phyloP scores from a whole-genome alignment of 2,113 vertebrate species.

The Cyrtonyx montezumae region DNA sequence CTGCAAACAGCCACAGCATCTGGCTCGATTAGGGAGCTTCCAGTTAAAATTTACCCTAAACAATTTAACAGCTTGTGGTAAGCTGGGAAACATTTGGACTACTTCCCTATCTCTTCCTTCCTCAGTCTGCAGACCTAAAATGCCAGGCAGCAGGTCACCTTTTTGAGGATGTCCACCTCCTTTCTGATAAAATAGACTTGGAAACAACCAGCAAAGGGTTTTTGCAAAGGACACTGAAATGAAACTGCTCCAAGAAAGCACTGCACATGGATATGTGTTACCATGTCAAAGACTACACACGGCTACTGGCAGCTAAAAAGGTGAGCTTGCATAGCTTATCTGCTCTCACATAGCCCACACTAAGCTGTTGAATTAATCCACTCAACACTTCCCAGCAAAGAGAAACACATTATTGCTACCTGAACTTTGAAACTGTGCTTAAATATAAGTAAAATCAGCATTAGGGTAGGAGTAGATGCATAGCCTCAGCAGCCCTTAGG shows the following conservation, averaged over 20 bases:
- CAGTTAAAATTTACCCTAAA: constrained; percentile 61
- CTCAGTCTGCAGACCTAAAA: background rate
- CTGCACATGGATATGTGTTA: background rate
- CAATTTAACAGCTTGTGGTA: constrained; percentile 51
- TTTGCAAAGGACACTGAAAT: background rate
- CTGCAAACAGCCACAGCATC: constrained; percentile 27
- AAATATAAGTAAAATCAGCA: background rate
- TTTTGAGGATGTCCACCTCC: background rate
- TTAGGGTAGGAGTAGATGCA: background rate
- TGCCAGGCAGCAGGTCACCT: background rate
- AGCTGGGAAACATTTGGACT: constrained; percentile 44
- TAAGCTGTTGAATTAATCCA: background rate
- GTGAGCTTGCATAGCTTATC: background rate
- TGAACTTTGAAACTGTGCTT: background rate
- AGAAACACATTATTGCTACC: background rate
- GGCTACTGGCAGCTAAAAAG: background rate
- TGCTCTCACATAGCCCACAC: background rate
- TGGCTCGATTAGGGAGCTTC: constrained; percentile 41
- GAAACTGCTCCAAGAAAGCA: background rate
- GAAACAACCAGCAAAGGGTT: background rate
- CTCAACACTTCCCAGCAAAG: background rate
- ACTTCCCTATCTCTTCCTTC: background rate
- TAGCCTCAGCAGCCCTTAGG: background rate
- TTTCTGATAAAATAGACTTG: background rate
- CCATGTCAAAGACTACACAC: background rate